phyloP scores from a whole-genome alignment of 2,113 vertebrate species.

The Nesoenas mayeri region DNA sequence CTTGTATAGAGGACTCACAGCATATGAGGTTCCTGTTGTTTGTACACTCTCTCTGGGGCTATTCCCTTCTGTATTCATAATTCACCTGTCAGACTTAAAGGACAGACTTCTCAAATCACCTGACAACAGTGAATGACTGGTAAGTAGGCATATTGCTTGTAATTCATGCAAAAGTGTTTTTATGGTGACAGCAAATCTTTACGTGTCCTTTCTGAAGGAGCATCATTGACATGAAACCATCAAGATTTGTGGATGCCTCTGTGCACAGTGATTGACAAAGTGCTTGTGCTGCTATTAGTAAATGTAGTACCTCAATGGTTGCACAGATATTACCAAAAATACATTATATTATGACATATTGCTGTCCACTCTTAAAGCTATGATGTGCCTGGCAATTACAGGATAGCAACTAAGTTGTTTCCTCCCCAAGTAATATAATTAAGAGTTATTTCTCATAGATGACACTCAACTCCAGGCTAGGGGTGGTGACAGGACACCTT shows the following conservation, averaged over 20 bases:
- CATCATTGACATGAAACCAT: neutral
- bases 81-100: conserved; percentile 27
- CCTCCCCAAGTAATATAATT: neutral
- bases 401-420: neutral
- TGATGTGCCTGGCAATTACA: neutral
- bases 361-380: neutral
- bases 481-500: neutral
- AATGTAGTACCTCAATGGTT: neutral
- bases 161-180: conserved; percentile 57
- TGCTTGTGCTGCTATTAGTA: conserved; percentile 34
- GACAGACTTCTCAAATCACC: conserved; percentile 49
- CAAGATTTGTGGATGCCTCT: conserved; percentile 49
- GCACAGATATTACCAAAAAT: conserved; percentile 16
- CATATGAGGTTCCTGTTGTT: neutral
- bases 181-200: conserved; percentile 61
- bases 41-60: neutral
- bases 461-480: neutral
- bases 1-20: neutral
- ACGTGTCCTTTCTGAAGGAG: conserved; percentile 1
- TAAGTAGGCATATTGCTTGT: conserved; percentile 43
- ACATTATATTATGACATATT: conserved; percentile 13
- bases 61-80: neutral
- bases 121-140: conserved; percentile 44
- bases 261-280: conserved; percentile 48
- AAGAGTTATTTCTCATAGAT: neutral